Conservation (phyloP, 2,797 vertebrate species). For the Anguilla megastoma region DNA sequence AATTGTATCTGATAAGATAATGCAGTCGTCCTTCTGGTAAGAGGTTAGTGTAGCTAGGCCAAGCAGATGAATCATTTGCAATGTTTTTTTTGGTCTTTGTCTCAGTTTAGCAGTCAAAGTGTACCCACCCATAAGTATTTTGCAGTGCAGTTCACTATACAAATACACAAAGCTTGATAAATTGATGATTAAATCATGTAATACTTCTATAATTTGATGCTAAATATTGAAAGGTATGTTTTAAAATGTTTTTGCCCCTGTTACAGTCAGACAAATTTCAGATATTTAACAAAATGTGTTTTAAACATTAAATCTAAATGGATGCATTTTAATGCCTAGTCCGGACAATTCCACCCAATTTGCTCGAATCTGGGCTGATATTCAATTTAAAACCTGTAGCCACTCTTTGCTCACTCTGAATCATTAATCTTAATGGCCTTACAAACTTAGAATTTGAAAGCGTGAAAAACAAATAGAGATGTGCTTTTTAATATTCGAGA, state of each 20-base stretch:
- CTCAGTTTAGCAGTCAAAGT: too few species aligned
- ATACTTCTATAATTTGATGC: constrained; percentile 47
- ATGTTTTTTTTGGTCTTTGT: too few species aligned
- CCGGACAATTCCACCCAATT: constrained; percentile 60
- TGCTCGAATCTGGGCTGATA: constrained; percentile 63
- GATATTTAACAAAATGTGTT: background rate
- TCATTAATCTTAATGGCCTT: constrained; percentile 61
- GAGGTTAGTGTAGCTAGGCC: too few species aligned
- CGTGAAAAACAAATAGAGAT: background rate
- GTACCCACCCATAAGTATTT: too few species aligned
- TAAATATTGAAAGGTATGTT: constrained; percentile 60
- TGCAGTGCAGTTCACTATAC: too few species aligned
- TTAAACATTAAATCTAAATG: background rate
- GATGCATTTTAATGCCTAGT: background rate
- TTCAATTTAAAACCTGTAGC: constrained; percentile 63
- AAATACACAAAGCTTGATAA: too few species aligned
- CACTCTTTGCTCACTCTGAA: constrained; percentile 42
- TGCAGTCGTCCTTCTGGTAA: too few species aligned
- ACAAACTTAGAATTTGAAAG: constrained; percentile 29
- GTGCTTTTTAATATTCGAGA: background rate
- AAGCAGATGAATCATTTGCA: too few species aligned
- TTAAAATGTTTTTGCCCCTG: constrained; percentile 46
- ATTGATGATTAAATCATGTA: too few species aligned
- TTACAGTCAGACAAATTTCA: too few species aligned
- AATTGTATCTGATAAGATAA: too few species aligned